Evolutionary conservation across 30 jellyfish, hydroid and myxozoan genomes (phyloP), one percentile per base, ranked within the genome.

Genomic region (Pelagia noctiluca): DNA sequence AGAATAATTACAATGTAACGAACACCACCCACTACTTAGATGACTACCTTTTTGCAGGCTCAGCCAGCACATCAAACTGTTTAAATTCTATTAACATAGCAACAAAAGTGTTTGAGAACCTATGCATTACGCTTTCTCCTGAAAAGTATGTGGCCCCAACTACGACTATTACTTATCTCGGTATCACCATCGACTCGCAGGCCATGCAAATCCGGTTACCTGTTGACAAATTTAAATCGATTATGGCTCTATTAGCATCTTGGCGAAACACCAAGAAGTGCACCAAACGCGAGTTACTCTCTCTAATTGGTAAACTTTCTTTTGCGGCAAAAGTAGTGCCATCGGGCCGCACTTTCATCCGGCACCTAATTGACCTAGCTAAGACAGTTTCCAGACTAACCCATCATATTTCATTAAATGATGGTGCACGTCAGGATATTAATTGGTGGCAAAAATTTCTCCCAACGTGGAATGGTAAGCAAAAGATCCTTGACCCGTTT

Each of bases 1-100:
- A 19, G 3, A 35, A 53, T 26, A 53, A 35, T 0, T 57, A n/a
- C 25, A 1, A n/a, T 0, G n/a, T 75, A 31, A 4, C 2, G 2
- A 57, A 28, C 28, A 3, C 35, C 32, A 75, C 87, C 35, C 32
- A 77, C 35, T 77, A 77, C 33, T 60, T 77, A 22, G 89, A 53
- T 24, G 89, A 77, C 61, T 77, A 3, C 80, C 57, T 77, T 31
- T 33, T 77, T 18, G 50, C 86, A 0, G 86, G 61, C n/a, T 35
- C 86, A 22, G 49, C 86, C 0, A 31, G 50, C 38, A 47, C 86
- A 28, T 2, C 18, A 21, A 11, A 3, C 11, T 74, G 62, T 33
- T 37, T 4, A 23, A 24, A 48, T 2, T 7, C 49, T 30, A 0
- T 74, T 10, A 34, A 52, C 18, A 24, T 3, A 19, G 47, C 63